Conservation (phyloP, 2,797 vertebrate species). For the Protosalanx chinensis region DNA sequence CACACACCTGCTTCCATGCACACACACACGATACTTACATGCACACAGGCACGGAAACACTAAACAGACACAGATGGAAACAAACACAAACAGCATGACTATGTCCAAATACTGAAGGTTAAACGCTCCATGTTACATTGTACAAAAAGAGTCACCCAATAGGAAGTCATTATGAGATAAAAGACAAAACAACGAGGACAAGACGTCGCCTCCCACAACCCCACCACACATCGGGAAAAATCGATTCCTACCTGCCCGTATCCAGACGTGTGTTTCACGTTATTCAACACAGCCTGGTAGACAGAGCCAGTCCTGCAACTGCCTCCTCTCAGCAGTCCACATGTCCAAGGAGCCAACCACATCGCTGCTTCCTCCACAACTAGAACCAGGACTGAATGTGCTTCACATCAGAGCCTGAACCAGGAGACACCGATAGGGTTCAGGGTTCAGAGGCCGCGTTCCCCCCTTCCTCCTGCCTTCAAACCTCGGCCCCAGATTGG, state of each 20-base stretch:
- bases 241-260: constrained; percentile 50
- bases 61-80: not conserved
- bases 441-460: not conserved
- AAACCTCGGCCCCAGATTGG: constrained; percentile 44
- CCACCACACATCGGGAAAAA: not conserved
- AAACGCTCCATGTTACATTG: too few relatives aligned
- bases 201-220: not conserved
- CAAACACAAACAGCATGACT: not conserved
- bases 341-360: constrained; percentile 52
- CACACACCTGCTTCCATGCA: constrained; percentile 5
- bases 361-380: constrained; percentile 33
- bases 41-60: not conserved
- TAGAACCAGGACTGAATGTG: constrained; percentile 10
- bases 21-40: not conserved
- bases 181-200: not conserved
- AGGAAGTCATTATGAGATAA: not conserved
- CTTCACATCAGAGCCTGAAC: not conserved
- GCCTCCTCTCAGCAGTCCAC: constrained; percentile 42
- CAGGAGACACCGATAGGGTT: not conserved
- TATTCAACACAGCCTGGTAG: constrained; percentile 19
- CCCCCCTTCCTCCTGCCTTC: not conserved
- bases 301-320: constrained; percentile 31
- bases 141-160: not conserved
- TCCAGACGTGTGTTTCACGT: constrained; percentile 5
- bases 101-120: not conserved